phyloP scores from a whole-genome alignment of 2,888 invertebrate species.

The Hirtodrosophila histrioides region DNA sequence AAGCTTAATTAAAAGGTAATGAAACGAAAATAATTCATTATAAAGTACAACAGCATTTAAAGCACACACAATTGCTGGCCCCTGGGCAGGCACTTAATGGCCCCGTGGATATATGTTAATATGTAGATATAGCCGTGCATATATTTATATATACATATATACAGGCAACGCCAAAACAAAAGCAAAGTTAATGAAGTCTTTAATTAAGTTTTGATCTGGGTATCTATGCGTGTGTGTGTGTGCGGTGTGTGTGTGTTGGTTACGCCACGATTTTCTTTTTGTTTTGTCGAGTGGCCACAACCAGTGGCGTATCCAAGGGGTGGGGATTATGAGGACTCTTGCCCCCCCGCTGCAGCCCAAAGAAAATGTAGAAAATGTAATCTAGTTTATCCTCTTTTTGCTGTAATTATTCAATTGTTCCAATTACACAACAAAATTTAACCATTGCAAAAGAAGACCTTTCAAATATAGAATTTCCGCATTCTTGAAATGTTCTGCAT shows the following conservation, averaged over 20 bases:
- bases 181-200: constrained; percentile 69
- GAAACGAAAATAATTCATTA: constrained; percentile 64
- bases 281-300: constrained; percentile 9
- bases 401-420: too few species aligned
- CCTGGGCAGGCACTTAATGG: constrained; percentile 18
- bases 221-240: constrained; percentile 4
- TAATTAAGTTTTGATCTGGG: constrained; percentile 66
- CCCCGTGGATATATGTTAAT: constrained; percentile 4
- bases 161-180: constrained; percentile 43
- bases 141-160: neutral
- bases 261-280: constrained; percentile 13
- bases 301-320: neutral
- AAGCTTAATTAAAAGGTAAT: constrained; percentile 66
- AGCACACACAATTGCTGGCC: constrained; percentile 21
- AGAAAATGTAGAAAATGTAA: too few species aligned
- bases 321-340: neutral
- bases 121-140: neutral
- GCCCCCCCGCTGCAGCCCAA: too few species aligned
- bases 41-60: constrained; percentile 40
- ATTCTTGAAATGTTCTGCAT: too few species aligned
- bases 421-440: too few species aligned
- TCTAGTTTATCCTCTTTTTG: too few species aligned
- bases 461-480: too few species aligned
- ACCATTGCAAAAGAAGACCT: too few species aligned
- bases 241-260: constrained; percentile 21